Evolutionary conservation across 2,888 invertebrate species (phyloP).

Genomic region (Ophonus ardosiacus): DNA sequence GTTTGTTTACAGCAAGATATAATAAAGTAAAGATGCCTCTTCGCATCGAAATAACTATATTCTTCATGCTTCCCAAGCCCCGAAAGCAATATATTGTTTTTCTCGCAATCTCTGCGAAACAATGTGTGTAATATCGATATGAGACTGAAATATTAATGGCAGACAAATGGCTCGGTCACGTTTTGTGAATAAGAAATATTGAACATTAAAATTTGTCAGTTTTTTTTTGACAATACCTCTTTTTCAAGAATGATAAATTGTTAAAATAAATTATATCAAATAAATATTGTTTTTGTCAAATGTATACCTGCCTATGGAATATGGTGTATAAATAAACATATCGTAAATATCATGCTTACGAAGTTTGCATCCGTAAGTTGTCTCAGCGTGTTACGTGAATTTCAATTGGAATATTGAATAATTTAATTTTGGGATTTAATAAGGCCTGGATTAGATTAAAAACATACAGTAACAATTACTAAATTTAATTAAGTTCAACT

Average conservation of each 20-base stretch:
- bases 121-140: constrained; percentile 28
- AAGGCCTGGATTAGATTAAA: no score
- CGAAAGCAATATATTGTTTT: constrained; percentile 16
- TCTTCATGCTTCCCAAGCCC: constrained; percentile 1
- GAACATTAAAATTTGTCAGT: neutral
- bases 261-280: neutral
- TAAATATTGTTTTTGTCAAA: no score
- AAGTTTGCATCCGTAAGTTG: no score
- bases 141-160: constrained; percentile 31
- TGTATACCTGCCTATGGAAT: no score
- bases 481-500: no score
- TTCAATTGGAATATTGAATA: no score
- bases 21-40: constrained; percentile 33
- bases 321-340: no score
- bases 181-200: constrained; percentile 8
- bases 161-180: neutral
- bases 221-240: neutral
- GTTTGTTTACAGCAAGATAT: constrained; percentile 33
- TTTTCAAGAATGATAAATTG: neutral
- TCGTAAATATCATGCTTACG: no score
- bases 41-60: constrained; percentile 53
- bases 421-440: no score
- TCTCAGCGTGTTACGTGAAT: no score
- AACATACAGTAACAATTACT: no score
- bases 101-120: constrained; percentile 13